phyloP scores from a whole-genome alignment of 2,888 invertebrate genomes.

The Eristalinus aeneus region DNA sequence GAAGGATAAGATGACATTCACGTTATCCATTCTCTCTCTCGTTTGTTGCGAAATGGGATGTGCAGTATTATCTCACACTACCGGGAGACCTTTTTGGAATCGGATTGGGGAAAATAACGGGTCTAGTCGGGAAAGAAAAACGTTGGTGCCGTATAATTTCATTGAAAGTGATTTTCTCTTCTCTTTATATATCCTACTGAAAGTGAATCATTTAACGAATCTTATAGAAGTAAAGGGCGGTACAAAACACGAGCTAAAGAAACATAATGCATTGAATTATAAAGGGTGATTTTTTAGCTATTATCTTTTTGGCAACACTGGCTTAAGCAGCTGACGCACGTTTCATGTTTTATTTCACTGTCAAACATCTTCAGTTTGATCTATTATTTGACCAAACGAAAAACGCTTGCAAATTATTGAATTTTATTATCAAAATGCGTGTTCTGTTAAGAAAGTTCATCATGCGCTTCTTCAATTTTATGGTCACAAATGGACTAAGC shows the following conservation, averaged over 20 bases:
- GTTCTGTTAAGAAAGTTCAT: no score
- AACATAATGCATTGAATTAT: neutral
- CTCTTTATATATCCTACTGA: neutral
- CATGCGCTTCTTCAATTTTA: no score
- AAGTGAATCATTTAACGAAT: neutral
- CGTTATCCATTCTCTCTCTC: neutral
- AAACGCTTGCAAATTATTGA: no score
- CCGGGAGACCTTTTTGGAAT: neutral
- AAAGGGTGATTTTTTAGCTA: no score
- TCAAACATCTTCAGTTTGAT: no score
- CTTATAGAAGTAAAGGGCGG: neutral
- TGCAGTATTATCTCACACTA: neutral
- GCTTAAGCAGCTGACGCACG: no score
- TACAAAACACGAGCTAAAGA: neutral
- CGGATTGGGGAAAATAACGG: neutral
- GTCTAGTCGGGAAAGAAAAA: neutral
- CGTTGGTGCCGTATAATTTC: neutral
- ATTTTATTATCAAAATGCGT: no score
- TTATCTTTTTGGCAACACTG: no score
- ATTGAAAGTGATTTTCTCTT: neutral
- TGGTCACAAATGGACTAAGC: no score
- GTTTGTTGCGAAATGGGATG: neutral
- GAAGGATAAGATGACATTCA: neutral
- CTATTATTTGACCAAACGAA: no score
- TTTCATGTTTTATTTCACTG: no score